Evolutionary conservation across 2,888 invertebrate species (phyloP).

Genomic region (Xanthorhoe spadicearia): DNA sequence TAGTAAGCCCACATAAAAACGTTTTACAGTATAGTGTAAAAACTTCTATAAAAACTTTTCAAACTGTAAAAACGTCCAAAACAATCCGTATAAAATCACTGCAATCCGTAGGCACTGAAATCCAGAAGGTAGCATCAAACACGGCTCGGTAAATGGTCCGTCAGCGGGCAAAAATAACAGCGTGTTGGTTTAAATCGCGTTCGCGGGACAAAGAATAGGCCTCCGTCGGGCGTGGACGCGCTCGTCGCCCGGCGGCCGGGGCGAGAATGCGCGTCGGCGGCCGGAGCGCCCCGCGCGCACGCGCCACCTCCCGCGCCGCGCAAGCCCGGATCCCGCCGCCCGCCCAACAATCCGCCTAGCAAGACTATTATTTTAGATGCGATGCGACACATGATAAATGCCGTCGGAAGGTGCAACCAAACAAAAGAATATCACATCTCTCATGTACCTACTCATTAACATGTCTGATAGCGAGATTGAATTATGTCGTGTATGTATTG

Average conservation of each 20-base stretch:
- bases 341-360: constrained; percentile 67
- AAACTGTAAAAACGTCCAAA: constrained; percentile 20
- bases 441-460: constrained; percentile 5
- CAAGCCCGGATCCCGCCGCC: constrained; percentile 48
- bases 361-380: constrained; percentile 64
- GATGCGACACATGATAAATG: constrained; percentile 69
- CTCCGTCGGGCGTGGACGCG: constrained; percentile 50
- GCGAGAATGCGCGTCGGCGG: constrained; percentile 68
- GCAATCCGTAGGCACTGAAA: constrained; percentile 82
- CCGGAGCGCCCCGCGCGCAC: constrained; percentile 46
- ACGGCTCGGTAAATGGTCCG: constrained; percentile 48
- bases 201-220: constrained; percentile 67
- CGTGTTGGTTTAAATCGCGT: constrained; percentile 55
- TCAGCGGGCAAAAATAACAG: constrained; percentile 71
- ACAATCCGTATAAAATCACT: constrained; percentile 70
- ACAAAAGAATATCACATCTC: constrained; percentile 46
- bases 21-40: constrained; percentile 12
- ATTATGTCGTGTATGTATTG: background rate
- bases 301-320: constrained; percentile 67
- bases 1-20: constrained; percentile 22
- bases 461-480: background rate
- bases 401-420: constrained; percentile 64
- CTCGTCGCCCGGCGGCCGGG: constrained; percentile 63
- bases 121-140: constrained; percentile 67
- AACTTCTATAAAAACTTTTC: constrained; percentile 29